Evolutionary conservation across 2,797 vertebrate genomes (phyloP).

Genomic region (Peromyscus melanophrys): DNA sequence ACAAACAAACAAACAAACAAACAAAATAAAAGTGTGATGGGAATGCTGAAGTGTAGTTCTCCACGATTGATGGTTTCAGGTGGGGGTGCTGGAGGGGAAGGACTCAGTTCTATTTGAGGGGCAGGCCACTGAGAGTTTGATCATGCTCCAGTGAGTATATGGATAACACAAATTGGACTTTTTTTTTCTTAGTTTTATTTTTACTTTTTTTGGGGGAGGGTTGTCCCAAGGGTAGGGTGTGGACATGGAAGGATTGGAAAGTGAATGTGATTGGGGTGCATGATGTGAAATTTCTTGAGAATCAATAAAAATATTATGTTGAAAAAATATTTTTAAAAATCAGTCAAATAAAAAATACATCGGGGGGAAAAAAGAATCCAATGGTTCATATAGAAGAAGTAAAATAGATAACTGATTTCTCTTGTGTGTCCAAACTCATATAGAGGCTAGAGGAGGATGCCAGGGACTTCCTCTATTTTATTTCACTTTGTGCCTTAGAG

Average conservation of each 20-base stretch:
- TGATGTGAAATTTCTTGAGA: background rate
- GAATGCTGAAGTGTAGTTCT: background rate
- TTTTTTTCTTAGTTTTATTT: background rate
- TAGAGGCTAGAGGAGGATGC: background rate
- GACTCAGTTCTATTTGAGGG: background rate
- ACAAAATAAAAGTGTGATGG: background rate
- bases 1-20: no score
- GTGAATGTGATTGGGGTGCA: background rate
- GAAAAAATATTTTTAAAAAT: background rate
- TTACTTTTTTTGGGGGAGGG: background rate
- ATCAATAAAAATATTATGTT: background rate
- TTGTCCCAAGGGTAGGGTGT: background rate
- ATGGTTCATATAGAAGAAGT: background rate
- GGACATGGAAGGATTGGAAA: background rate
- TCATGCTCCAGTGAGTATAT: background rate
- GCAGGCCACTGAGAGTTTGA: background rate
- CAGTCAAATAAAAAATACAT: background rate
- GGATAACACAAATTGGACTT: background rate
- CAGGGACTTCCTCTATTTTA: background rate
- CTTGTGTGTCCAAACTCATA: background rate
- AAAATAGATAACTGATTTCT: background rate
- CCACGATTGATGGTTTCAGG: background rate
- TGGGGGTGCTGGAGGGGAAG: background rate
- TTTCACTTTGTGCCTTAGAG: background rate
- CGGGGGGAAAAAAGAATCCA: background rate